These are phyloP conservation scores for Malurus splendens DNA, from an alignment of 2,797 vertebrate species.

Conservation along the genomic window DNA sequence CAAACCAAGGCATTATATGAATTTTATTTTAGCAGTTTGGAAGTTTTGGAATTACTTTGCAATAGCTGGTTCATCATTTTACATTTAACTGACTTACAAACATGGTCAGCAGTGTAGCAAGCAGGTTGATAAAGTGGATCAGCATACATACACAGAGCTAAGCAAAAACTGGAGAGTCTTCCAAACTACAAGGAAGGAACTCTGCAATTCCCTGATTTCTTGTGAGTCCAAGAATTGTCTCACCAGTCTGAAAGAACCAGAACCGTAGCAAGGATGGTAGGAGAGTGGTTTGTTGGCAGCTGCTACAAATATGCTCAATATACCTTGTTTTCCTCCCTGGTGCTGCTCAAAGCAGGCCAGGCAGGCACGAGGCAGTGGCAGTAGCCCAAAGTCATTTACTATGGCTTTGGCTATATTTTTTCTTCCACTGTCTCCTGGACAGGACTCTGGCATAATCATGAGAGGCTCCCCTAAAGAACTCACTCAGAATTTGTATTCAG, in stretches of 20 bases:
- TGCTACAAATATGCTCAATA: not conserved
- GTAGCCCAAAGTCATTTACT: not conserved
- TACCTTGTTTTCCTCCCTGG: not conserved
- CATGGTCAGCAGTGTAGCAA: not conserved
- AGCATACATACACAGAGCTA: not conserved
- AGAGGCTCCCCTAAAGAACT: not conserved
- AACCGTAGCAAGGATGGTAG: not conserved
- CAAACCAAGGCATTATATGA: not conserved
- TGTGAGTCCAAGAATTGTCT: not conserved
- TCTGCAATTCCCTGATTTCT: not conserved
- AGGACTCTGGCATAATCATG: not conserved
- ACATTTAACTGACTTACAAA: not conserved
- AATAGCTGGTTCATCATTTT: not conserved
- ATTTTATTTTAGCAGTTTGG: not conserved
- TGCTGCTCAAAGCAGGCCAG: not conserved
- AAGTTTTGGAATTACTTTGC: not conserved
- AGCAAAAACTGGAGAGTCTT: not conserved
- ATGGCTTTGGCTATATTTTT: not conserved
- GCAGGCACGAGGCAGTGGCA: not conserved
- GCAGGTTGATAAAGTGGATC: not conserved
- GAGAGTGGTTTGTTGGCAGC: not conserved
- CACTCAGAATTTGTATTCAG: not conserved
- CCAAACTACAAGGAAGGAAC: not conserved
- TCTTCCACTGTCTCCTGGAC: not conserved
- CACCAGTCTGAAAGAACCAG: not conserved